Conservation (phyloP, 2,888 invertebrate genomes). For the Caenorhabditis sp. region DNA sequence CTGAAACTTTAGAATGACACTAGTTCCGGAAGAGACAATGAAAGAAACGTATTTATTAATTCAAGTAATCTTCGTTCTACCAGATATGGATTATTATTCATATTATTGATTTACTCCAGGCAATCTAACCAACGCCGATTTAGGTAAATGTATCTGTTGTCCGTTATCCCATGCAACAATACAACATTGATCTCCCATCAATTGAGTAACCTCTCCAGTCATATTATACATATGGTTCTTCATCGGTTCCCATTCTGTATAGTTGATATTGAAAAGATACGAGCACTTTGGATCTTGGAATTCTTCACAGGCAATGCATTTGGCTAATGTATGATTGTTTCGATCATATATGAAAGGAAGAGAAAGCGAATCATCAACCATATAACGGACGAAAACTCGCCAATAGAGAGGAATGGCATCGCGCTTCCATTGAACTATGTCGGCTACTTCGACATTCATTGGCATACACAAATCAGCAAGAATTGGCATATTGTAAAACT, state of each 20-base stretch:
- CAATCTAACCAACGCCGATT: slow-evolving; percentile 42
- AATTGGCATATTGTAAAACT: slow-evolving; percentile 60
- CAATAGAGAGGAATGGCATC: slow-evolving; percentile 64
- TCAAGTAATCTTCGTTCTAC: no score
- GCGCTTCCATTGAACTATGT: slow-evolving; percentile 57
- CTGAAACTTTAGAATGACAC: background rate
- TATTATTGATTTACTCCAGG: slow-evolving; percentile 11
- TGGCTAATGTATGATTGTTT: slow-evolving; percentile 61
- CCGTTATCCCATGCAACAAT: slow-evolving; percentile 64
- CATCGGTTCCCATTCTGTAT: slow-evolving; percentile 63
- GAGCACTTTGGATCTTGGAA: slow-evolving; percentile 64
- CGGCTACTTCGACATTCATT: slow-evolving; percentile 36
- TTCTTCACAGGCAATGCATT: slow-evolving; percentile 65
- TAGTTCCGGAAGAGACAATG: no score
- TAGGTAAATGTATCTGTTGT: slow-evolving; percentile 61
- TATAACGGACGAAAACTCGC: slow-evolving; percentile 60
- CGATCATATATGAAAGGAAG: slow-evolving; percentile 65
- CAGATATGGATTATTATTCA: no score
- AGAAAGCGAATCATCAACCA: slow-evolving; percentile 60
- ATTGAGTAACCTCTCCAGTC: slow-evolving; percentile 60
- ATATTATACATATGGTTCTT: slow-evolving; percentile 63
- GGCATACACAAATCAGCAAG: slow-evolving; percentile 51
- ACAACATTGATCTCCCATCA: slow-evolving; percentile 60
- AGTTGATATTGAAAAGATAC: slow-evolving; percentile 62
- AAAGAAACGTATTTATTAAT: background rate